Evolutionary conservation across 2,797 vertebrate genomes (phyloP).

Genomic region (Agapornis canus): DNA sequence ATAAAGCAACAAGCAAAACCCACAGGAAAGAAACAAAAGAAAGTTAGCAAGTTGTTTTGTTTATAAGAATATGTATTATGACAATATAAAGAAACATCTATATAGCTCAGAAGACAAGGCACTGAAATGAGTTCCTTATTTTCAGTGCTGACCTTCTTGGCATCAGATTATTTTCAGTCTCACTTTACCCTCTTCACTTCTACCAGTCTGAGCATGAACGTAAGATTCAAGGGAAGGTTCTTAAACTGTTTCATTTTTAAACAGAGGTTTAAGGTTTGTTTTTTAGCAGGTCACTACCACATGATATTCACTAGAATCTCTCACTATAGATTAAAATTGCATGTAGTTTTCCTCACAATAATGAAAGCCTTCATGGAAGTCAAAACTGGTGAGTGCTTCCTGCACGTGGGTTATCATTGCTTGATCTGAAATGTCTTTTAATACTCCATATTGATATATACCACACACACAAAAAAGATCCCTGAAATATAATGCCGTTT

Average conservation of each 20-base stretch:
- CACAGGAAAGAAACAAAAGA: constrained; percentile 53
- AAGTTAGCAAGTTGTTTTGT: constrained; percentile 55
- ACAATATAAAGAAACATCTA: constrained; percentile 32
- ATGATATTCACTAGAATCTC: background rate
- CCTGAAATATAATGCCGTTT: background rate
- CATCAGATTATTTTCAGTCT: background rate
- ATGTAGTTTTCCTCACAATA: background rate
- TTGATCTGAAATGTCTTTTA: background rate
- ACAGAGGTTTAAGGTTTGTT: background rate
- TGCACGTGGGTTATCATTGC: background rate
- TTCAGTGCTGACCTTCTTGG: background rate
- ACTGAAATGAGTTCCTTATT: constrained; percentile 9
- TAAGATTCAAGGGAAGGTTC: background rate
- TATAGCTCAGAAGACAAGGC: background rate
- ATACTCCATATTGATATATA: background rate
- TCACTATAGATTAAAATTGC: background rate
- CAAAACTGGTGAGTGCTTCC: background rate
- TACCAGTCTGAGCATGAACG: background rate
- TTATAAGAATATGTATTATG: constrained; percentile 56
- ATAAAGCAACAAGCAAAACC: constrained; percentile 46
- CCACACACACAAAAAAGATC: background rate
- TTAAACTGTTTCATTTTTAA: background rate
- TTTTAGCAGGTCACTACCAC: background rate
- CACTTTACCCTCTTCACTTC: background rate
- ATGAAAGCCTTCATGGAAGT: background rate